These are phyloP conservation scores for Leucoma salicis DNA, from an alignment of 2,888 invertebrate genomes.

Conservation along the genomic window DNA sequence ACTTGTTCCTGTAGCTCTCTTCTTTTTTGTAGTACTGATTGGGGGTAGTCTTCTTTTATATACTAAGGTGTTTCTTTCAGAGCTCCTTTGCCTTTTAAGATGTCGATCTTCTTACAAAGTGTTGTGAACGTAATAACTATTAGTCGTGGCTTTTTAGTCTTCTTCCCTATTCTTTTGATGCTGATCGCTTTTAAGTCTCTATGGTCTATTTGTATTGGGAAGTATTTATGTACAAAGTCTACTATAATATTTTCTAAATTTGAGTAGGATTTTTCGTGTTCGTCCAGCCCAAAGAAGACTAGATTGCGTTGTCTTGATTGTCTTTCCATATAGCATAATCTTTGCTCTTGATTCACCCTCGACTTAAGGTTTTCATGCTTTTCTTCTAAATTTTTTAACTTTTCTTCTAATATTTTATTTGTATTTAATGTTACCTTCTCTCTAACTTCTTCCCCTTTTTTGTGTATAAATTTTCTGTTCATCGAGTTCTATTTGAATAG, in stretches of 20 bases:
- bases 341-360: constrained; percentile 4
- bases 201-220: constrained; percentile 9
- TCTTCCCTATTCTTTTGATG: constrained; percentile 18
- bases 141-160: constrained; percentile 15
- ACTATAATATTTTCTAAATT: constrained; percentile 9
- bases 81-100: constrained; percentile 13
- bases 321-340: constrained; percentile 13
- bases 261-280: constrained; percentile 11
- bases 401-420: background rate
- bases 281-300: constrained; percentile 16
- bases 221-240: constrained; percentile 11
- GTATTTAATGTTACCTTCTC: background rate
- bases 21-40: constrained; percentile 14
- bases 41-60: constrained; percentile 19
- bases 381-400: background rate
- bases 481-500: background rate
- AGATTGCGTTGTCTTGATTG: constrained; percentile 13
- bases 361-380: background rate
- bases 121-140: constrained; percentile 15
- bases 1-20: constrained; percentile 19
- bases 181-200: constrained; percentile 14
- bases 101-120: constrained; percentile 15
- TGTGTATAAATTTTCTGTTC: background rate
- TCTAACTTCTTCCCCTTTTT: background rate
- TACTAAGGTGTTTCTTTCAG: constrained; percentile 15